phyloP scores from a whole-genome alignment of 2,797 vertebrate genomes.

The Glyptemys insculpta region DNA sequence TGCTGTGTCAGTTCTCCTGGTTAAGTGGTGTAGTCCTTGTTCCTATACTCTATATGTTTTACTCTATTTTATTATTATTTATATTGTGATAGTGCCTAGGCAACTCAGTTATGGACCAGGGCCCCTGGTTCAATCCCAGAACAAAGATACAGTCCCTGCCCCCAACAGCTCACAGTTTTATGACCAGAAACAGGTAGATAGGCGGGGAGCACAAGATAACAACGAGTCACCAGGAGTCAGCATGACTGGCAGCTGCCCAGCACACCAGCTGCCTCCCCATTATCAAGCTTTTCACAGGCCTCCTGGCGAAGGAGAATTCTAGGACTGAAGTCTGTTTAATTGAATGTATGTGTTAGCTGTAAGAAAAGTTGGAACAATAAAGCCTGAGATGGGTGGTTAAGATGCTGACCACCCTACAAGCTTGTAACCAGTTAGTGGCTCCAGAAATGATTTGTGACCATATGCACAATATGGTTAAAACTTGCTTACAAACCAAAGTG shows the following conservation, averaged over 20 bases:
- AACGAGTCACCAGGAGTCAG: neutral
- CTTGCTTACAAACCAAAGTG: neutral
- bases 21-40: neutral
- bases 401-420: neutral
- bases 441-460: neutral
- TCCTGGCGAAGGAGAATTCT: neutral
- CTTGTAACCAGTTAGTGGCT: neutral
- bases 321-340: neutral
- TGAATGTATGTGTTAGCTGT: neutral
- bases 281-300: neutral
- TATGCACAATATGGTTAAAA: neutral
- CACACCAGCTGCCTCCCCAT: neutral
- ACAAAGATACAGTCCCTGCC: neutral
- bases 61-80: neutral
- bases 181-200: neutral
- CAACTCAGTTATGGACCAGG: neutral
- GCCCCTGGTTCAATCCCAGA: neutral
- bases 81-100: neutral
- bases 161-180: neutral
- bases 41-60: neutral
- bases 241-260: neutral
- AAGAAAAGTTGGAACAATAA: neutral
- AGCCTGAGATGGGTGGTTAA: neutral
- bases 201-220: accelerated
- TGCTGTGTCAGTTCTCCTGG: neutral